Base-by-base conservation (phyloP, 2,888 invertebrate species). In the Subacronicta megacephala region DNA sequence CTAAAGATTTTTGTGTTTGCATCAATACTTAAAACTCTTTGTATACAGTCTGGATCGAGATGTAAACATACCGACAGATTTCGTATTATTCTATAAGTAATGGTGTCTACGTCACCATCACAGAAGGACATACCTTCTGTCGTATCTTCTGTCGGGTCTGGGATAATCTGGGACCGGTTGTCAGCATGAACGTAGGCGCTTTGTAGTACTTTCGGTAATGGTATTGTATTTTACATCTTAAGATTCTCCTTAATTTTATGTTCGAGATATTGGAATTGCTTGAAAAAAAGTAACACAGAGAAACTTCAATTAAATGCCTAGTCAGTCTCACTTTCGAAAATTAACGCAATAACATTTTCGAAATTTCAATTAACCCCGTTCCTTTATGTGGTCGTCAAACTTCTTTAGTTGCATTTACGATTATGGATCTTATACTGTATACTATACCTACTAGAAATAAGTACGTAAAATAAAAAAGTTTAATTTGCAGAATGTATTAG, bases 51-150 rank as follows among this genome's bases (percentile, higher is more conserved):
- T 29, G 47, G 33, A 37, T 35, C 15, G 17, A 35, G 23, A 60
- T 44, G 47, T 64, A 49, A 64, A 61, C 49, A 61, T 31, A 7
- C 26, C 26, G 29, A 42, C 41, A 43, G 10, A 54, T 49, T 60
- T 66, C 49, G 29, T 45, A 15, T 53, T 45, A 53, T 49, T 44
- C 66, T 60, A 41, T 47, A 49, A 53, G 53, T 65, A 20, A 52
- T 53, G 26, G 35, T 10, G 20, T 7, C 29, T 20, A 45, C 64
- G 61, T 64, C 61, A 64, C 52, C 7, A 3, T 9, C 20, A 7
- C 43, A 40, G 58, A 45, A 29, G 50, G 57, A 29, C 45, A 17
- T 47, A n/a, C n/a, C n/a, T n/a, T n/a, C n/a, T 45, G 37, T 46
- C 17, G n/a, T n/a, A n/a, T n/a, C n/a, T n/a, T n/a, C n/a, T n/a